Evolutionary conservation across 1,140 invertebrate species (phyloP).

Genomic region (Lepidostoma basale): DNA sequence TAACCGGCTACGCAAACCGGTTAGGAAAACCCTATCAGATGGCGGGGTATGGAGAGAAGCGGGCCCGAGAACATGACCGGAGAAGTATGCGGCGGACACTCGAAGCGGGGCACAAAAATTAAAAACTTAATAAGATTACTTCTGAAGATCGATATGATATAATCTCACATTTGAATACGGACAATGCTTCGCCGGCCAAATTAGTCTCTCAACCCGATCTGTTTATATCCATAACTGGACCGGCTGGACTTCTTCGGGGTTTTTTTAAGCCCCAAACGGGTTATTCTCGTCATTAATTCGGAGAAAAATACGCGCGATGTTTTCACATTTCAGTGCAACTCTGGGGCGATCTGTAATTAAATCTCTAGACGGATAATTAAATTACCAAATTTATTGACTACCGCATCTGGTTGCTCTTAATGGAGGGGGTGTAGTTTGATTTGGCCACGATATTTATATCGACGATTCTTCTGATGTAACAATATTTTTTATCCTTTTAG

Average conservation of each 20-base stretch:
- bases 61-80: too few relatives aligned
- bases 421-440: too few relatives aligned
- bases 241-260: background rate
- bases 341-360: background rate
- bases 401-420: background rate
- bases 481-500: too few relatives aligned
- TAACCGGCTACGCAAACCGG: too few relatives aligned
- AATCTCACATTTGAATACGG: conserved; percentile 29
- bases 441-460: too few relatives aligned
- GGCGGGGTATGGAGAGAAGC: too few relatives aligned
- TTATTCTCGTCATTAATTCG: background rate
- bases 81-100: too few relatives aligned
- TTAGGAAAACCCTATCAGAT: too few relatives aligned
- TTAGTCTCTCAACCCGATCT: background rate
- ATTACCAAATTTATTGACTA: background rate
- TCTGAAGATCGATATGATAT: conserved; percentile 26
- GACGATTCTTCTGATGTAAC: too few relatives aligned
- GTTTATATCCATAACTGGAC: conserved; percentile 9
- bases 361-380: conserved; percentile 7
- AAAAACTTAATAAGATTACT: conserved; percentile 15
- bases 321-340: conserved; percentile 2
- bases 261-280: background rate
- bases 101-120: background rate
- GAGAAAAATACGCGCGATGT: background rate
- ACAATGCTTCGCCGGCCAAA: conserved; percentile 16